A percentile compares a stretch with the other conserved stretches of the same genome.
These are phyloP conservation scores for Pemphredon lugubris DNA, from an alignment of 2,888 invertebrate species.

Conservation along the genomic window DNA sequence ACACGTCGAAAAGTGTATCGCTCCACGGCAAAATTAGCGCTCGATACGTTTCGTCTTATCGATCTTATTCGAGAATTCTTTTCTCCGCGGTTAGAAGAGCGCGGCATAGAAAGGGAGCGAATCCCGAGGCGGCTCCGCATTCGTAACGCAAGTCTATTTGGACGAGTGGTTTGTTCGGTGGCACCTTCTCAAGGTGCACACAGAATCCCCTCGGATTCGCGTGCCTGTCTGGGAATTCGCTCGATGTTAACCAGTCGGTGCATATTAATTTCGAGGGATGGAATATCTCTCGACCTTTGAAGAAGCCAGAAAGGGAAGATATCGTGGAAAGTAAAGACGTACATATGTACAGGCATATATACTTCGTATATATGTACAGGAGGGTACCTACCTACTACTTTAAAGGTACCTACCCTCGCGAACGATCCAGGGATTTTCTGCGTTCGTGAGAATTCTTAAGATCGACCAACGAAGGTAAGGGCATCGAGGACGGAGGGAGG, in stretches of 20 bases:
- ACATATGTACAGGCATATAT: slow-evolving; percentile 16
- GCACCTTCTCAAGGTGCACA: slow-evolving; percentile 56
- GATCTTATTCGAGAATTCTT: too few relatives aligned
- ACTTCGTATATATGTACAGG: slow-evolving; percentile 15
- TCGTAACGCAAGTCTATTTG: slow-evolving; percentile 42
- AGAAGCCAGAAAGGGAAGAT: slow-evolving; percentile 46
- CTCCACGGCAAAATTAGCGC: too few relatives aligned
- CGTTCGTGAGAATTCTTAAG: slow-evolving; percentile 61
- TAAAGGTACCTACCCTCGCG: slow-evolving; percentile 29
- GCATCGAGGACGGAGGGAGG: slow-evolving; percentile 36
- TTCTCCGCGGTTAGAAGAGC: too few relatives aligned
- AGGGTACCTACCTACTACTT: slow-evolving; percentile 43
- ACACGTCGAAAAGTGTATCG: too few relatives aligned
- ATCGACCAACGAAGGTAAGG: slow-evolving; percentile 42
- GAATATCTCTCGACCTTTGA: slow-evolving; percentile 70
- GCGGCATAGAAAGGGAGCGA: too few relatives aligned
- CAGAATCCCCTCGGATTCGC: slow-evolving; percentile 60
- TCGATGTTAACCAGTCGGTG: slow-evolving; percentile 70
- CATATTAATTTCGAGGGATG: slow-evolving; percentile 69
- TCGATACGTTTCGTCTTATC: too few relatives aligned
- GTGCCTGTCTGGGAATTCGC: slow-evolving; percentile 67
- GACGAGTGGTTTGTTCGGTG: slow-evolving; percentile 49
- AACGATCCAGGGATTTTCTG: slow-evolving; percentile 61
- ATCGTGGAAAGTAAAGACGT: slow-evolving; percentile 5
- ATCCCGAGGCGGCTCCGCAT: too few relatives aligned